phyloP scores from a whole-genome alignment of 2,113 vertebrate genomes.

The Pedetes capensis region DNA sequence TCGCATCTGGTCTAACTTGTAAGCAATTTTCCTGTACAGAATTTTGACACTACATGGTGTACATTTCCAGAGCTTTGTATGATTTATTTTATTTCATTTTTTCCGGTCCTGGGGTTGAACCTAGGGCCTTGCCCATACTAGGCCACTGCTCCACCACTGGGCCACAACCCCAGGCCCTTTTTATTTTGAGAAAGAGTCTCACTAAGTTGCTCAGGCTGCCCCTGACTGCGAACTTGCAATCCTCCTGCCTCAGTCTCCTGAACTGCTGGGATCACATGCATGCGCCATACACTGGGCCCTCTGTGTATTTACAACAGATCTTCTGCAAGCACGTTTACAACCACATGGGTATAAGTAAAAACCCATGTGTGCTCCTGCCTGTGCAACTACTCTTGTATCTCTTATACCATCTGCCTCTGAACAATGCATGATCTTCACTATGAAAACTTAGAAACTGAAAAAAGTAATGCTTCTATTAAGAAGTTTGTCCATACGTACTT shows the following conservation, averaged over 20 bases:
- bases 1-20: conserved; percentile 90
- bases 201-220: no score
- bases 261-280: no score
- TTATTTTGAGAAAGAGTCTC: no score
- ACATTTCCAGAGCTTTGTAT: conserved; percentile 96
- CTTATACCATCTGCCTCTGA: conserved; percentile 97
- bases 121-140: no score
- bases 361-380: conserved; percentile 95
- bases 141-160: no score
- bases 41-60: conserved; percentile 89
- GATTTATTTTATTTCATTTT: no score
- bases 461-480: conserved; percentile 5
- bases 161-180: no score
- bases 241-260: no score
- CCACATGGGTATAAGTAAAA: conserved; percentile 98
- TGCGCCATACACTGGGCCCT: no score
- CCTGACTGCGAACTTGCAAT: no score
- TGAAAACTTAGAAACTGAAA: conserved; percentile 89
- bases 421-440: conserved; percentile 98
- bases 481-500: neutral
- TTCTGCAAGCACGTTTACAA: conserved; percentile 93
- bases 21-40: conserved; percentile 91
- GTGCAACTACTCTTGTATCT: conserved; percentile 97
- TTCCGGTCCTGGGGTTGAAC: no score
- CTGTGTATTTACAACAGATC: conserved; percentile 95